Evolutionary conservation across 2,797 vertebrate genomes (phyloP).

Genomic region (Falco columbarius): DNA sequence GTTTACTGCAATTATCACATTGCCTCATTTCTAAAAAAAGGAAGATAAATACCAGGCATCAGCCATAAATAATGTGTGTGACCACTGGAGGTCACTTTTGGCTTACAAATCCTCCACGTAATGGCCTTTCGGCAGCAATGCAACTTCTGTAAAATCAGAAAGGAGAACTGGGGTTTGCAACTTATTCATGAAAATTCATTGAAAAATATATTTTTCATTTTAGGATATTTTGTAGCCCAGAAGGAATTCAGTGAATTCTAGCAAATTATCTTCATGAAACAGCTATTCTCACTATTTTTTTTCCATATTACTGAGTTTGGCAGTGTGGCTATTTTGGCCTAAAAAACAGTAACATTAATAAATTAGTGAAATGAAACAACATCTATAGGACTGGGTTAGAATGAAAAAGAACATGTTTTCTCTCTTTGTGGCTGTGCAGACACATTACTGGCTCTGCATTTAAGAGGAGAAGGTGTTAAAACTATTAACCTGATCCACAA

Average conservation of each 20-base stretch:
- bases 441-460: neutral
- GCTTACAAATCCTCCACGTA: neutral
- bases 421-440: neutral
- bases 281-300: neutral
- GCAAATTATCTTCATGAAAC: neutral
- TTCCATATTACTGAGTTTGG: neutral
- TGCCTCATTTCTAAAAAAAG: neutral
- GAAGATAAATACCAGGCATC: neutral
- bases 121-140: neutral
- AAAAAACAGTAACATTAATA: neutral
- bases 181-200: neutral
- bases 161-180: neutral
- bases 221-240: neutral
- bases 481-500: neutral
- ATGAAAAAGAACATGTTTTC: neutral
- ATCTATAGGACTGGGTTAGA: neutral
- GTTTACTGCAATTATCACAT: neutral
- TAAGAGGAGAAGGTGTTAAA: neutral
- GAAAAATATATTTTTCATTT: neutral
- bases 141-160: neutral
- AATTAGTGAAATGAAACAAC: neutral
- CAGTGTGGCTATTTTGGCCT: neutral
- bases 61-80: neutral
- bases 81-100: conserved; percentile 64
- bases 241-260: neutral